Conservation (phyloP, 2,888 invertebrate species). For the Agonopterix arenella region DNA sequence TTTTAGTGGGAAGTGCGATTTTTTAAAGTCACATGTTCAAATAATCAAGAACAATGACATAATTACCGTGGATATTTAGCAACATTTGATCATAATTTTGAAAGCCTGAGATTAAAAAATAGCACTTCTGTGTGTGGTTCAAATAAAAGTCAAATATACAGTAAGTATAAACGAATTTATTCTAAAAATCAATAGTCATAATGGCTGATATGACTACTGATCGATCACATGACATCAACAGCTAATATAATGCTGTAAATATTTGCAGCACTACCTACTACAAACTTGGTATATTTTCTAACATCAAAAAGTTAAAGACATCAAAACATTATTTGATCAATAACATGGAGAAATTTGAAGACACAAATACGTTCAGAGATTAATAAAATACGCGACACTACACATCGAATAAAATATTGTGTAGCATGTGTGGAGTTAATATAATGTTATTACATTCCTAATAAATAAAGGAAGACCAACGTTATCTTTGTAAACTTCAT, state of each 20-base stretch:
- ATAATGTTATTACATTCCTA: slow-evolving; percentile 2
- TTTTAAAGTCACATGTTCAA: too few relatives aligned
- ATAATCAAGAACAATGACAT: too few relatives aligned
- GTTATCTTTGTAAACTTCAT: too few relatives aligned
- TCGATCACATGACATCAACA: slow-evolving; percentile 30
- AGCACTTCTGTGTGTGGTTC: too few relatives aligned
- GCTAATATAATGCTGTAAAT: slow-evolving; percentile 5
- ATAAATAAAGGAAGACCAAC: background rate
- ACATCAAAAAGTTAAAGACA: background rate
- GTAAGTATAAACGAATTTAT: slow-evolving; percentile 61
- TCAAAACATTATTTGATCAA: too few relatives aligned
- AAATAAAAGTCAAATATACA: slow-evolving; percentile 15
- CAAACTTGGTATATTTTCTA: slow-evolving; percentile 1
- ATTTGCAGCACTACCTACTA: slow-evolving; percentile 3
- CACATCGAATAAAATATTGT: slow-evolving; percentile 13
- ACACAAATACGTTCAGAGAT: too few relatives aligned
- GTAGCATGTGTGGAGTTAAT: slow-evolving; percentile 27
- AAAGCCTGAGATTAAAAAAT: too few relatives aligned
- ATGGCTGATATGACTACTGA: slow-evolving; percentile 75
- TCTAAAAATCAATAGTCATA: slow-evolving; percentile 67
- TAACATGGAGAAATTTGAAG: too few relatives aligned
- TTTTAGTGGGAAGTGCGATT: too few relatives aligned
- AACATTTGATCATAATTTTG: too few relatives aligned
- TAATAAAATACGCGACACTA: too few relatives aligned
- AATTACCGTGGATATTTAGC: too few relatives aligned